phyloP scores from a whole-genome alignment of 2,797 vertebrate species.

The Heterohyrax brucei region DNA sequence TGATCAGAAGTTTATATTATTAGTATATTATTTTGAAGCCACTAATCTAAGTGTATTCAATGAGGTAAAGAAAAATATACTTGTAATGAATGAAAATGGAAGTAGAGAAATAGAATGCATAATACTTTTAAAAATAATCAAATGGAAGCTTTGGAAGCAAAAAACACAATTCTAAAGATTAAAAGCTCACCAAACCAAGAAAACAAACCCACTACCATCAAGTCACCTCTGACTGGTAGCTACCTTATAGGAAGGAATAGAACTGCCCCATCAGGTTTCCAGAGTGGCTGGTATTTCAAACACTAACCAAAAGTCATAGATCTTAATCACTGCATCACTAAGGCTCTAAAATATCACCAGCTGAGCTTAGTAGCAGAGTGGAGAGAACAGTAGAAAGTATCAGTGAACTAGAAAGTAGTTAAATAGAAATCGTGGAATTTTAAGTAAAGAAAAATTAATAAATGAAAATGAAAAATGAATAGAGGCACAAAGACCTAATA shows the following conservation, averaged over 20 bases:
- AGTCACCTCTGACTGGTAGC: no score
- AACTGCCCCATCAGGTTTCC: no score
- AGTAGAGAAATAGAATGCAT: neutral
- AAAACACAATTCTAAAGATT: conserved; percentile 22
- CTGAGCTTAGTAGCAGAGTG: conserved; percentile 14
- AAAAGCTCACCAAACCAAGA: neutral
- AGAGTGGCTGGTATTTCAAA: no score
- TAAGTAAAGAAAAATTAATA: neutral
- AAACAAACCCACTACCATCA: no score
- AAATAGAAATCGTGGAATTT: neutral
- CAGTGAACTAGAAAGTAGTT: neutral
- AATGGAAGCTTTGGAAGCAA: conserved; percentile 37
- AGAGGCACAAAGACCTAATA: neutral
- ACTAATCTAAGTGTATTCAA: neutral
- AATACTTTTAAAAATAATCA: neutral
- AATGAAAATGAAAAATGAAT: neutral
- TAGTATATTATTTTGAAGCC: neutral
- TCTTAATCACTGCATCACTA: no score
- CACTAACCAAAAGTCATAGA: no score
- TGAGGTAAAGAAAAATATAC: conserved; percentile 7
- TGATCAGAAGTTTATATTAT: neutral
- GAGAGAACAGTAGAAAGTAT: neutral
- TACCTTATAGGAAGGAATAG: no score
- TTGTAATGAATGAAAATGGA: neutral
- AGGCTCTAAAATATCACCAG: neutral